These are phyloP conservation scores for Cyclura pinguis DNA, from an alignment of 2,797 vertebrate species.

Conservation along the genomic window DNA sequence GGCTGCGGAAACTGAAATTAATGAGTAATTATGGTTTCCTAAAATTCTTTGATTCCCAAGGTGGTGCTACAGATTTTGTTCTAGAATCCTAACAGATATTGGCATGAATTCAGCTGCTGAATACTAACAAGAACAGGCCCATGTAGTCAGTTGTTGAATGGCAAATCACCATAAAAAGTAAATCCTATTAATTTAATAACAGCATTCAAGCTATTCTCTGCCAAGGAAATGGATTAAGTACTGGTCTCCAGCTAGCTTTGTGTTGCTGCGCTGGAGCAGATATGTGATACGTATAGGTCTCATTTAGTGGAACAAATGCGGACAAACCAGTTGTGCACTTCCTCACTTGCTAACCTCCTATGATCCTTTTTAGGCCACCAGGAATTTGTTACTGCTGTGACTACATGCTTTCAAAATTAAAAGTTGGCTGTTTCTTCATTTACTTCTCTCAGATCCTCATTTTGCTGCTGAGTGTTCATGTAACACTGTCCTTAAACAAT, in stretches of 20 bases:
- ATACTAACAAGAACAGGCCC: too few relatives aligned
- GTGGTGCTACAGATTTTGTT: neutral
- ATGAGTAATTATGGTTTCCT: neutral
- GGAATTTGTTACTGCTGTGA: neutral
- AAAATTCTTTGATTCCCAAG: neutral
- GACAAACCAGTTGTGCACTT: neutral
- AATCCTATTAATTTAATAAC: too few relatives aligned
- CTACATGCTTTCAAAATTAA: conserved; percentile 26
- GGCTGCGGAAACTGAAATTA: neutral
- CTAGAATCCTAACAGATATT: neutral
- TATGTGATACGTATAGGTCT: neutral
- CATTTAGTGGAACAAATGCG: neutral
- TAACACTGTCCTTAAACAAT: conserved; percentile 22
- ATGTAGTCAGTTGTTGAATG: too few relatives aligned
- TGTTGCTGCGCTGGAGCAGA: neutral
- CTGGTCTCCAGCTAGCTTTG: neutral
- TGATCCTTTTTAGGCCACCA: neutral
- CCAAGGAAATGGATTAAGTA: neutral
- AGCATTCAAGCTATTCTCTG: neutral
- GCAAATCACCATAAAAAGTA: too few relatives aligned
- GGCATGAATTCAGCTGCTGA: too few relatives aligned
- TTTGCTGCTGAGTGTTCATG: neutral
- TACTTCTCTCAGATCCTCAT: conserved; percentile 15
- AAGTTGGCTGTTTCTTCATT: neutral
- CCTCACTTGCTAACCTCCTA: neutral